These are phyloP conservation scores for Synanthedon andrenaeformis DNA, from an alignment of 2,888 invertebrate species.

Conservation along the genomic window DNA sequence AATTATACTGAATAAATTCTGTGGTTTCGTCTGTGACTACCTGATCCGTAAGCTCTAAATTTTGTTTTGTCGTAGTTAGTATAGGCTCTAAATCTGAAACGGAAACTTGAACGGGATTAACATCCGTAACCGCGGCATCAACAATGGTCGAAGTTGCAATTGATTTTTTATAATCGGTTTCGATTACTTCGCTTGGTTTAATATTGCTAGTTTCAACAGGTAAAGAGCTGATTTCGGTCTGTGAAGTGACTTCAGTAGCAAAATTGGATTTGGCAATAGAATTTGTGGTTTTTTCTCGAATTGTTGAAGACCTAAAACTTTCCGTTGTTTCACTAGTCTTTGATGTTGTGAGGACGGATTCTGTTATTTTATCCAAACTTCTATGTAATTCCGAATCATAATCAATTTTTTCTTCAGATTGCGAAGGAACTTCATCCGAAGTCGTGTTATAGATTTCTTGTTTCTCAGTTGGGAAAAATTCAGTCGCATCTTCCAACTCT, in stretches of 20 bases:
- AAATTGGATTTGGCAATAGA: conserved; percentile 33
- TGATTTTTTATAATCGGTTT: conserved; percentile 32
- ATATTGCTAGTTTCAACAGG: conserved; percentile 60
- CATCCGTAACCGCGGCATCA: conserved; percentile 5
- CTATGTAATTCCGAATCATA: background rate
- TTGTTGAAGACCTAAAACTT: conserved; percentile 13
- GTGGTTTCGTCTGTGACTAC: conserved; percentile 33
- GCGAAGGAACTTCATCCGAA: conserved; percentile 7
- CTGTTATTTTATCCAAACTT: conserved; percentile 2
- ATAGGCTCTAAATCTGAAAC: background rate
- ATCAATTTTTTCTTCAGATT: conserved; percentile 10
- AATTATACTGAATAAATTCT: conserved; percentile 46
- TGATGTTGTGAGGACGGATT: conserved; percentile 13
- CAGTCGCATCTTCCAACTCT: conserved; percentile 27
- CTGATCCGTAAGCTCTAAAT: background rate
- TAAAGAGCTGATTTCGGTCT: conserved; percentile 53
- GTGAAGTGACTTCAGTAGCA: conserved; percentile 48
- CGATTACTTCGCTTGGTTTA: conserved; percentile 45
- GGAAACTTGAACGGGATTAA: conserved; percentile 7
- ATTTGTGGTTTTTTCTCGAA: conserved; percentile 30
- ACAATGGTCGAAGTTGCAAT: conserved; percentile 26
- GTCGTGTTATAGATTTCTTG: conserved; percentile 7
- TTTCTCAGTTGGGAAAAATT: conserved; percentile 10
- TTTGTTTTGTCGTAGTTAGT: background rate
- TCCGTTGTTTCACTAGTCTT: conserved; percentile 10